Base-by-base conservation (phyloP, 2,888 invertebrate species). In the Acrobeloides nanus region DNA sequence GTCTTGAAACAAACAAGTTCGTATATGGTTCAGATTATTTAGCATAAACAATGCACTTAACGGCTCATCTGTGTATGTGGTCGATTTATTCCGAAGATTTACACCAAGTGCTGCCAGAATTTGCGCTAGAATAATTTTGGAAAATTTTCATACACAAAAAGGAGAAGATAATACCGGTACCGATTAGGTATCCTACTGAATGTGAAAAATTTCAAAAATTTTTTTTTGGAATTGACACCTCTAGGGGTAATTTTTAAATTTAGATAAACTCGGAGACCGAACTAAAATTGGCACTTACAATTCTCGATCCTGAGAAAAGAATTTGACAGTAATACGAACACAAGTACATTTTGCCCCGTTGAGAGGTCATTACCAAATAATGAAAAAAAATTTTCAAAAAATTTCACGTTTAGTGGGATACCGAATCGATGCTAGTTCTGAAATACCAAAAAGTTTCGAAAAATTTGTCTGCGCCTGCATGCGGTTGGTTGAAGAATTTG, bases 1-100 rank as follows among this genome's bases (percentile, higher is more conserved):
- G 15, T 51, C 48, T 39, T 54, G 20, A n/a, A 37, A 35, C 4
- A 51, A n/a, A 25, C 49, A 46, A 17, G 29, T 25, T 18, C 33
- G 53, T 12, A 71, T 65, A 51, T 72, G 68, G 34, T 63, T 64
- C 45, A 61, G 57, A 49, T 71, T 71, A 50, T 70, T 71, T 39
- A 63, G 40, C 49, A 61, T 37, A 43, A 60, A 60, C 8, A 58
- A 37, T 2, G 57, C 57, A 33, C 38, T 48, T 51, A 48, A 46
- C 38, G 27, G 34, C 12, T 37, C 37, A 29, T 60, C 60, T 10
- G 51, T 55, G 45, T 64, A 60, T 1, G 48, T 42, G 17, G 23
- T 34, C 17, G 55, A 42, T 27, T 61, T 64, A 26, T 61, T 48
- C 6, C 40, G 44, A 38, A 60, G 45, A 52, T 62, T 60, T 1